Conservation (phyloP, 37 sponge, comb jelly and placozoan species). For the Halichondria panicea region DNA sequence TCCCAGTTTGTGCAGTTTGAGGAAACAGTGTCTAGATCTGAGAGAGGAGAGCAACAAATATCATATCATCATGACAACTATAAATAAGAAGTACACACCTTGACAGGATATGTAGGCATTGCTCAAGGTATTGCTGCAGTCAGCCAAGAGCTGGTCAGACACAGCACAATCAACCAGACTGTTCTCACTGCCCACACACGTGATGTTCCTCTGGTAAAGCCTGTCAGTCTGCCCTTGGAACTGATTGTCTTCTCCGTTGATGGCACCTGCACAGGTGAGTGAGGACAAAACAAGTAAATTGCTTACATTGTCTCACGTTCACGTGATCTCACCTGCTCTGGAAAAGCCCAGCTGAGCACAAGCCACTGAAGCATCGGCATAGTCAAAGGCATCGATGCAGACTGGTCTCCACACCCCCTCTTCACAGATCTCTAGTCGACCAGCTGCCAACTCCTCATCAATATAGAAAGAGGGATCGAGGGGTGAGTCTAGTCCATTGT, state of each 20-base stretch:
- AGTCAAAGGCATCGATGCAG: no score
- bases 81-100: background rate
- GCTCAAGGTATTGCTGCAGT: no score
- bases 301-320: no score
- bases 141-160: no score
- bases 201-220: background rate
- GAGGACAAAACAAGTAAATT: no score
- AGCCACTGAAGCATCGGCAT: no score
- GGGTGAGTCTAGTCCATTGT: background rate
- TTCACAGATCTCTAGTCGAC: background rate
- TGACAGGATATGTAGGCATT: constrained; percentile 13
- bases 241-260: no score
- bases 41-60: background rate
- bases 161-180: background rate
- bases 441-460: background rate
- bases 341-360: no score
- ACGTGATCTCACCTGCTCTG: no score
- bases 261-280: no score
- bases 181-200: background rate
- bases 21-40: background rate
- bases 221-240: background rate
- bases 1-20: constrained; percentile 23
- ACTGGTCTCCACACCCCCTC: background rate
- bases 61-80: background rate
- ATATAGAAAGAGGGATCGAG: background rate